phyloP scores from a whole-genome alignment of 2,797 vertebrate species.

The Ptychobarbus kaznakovi region DNA sequence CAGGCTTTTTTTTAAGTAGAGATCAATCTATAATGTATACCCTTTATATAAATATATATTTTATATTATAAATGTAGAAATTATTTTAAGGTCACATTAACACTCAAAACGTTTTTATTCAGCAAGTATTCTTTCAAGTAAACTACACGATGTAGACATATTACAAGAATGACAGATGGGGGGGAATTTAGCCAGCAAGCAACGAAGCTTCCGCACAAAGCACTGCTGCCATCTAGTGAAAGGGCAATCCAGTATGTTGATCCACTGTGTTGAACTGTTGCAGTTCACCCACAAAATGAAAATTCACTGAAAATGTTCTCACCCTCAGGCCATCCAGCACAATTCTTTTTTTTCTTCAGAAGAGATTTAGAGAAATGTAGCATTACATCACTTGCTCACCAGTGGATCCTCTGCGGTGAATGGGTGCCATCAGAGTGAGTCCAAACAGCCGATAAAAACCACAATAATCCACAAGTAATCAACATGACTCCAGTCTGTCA shows the following conservation, averaged over 20 bases:
- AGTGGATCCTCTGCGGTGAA: not conserved
- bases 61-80: not conserved
- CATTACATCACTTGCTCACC: not conserved
- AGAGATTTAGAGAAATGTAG: not conserved
- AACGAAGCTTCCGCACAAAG: not conserved
- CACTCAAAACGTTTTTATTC: not conserved
- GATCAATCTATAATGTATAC: not conserved
- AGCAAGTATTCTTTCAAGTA: not conserved
- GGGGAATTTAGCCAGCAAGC: not conserved
- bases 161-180: too few species aligned
- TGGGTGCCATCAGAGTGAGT: not conserved
- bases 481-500: not conserved
- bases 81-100: not conserved
- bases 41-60: not conserved
- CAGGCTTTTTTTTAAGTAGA: not conserved
- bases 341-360: not conserved
- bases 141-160: not conserved
- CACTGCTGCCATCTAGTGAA: slow-evolving; percentile 63
- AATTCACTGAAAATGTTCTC: not conserved
- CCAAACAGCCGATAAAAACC: not conserved
- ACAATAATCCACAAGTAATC: not conserved
- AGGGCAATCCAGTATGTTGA: not conserved
- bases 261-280: not conserved
- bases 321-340: not conserved
- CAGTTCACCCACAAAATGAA: not conserved